Percentiles rank a stretch among this genome's conserved stretches.
Conservation (phyloP, 2,113 vertebrate genomes). For the Corynorhinus townsendii region DNA sequence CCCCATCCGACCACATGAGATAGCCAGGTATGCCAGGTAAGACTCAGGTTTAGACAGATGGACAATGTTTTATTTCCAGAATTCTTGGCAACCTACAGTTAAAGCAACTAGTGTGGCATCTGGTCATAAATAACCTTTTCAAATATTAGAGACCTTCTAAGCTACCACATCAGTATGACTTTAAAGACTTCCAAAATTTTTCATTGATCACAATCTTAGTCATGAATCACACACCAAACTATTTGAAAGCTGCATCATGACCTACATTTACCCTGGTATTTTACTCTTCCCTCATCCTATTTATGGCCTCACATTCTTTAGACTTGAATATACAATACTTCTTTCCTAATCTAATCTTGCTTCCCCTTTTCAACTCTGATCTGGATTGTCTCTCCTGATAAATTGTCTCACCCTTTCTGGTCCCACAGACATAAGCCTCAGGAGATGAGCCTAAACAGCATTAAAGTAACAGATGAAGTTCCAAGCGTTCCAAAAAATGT, state of each 20-base stretch:
- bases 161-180: neutral
- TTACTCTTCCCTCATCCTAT: neutral
- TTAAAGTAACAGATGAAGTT: neutral
- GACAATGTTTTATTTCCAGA: conserved; percentile 5
- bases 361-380: neutral
- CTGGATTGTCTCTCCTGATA: neutral
- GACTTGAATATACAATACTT: neutral
- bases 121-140: neutral
- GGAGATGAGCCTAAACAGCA: neutral
- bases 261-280: neutral
- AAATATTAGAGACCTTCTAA: neutral
- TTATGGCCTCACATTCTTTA: neutral
- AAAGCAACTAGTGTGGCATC: neutral
- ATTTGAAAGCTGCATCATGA: neutral
- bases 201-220: neutral
- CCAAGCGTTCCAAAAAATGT: neutral
- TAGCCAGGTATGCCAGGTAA: neutral
- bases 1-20: neutral
- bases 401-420: neutral
- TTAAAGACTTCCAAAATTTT: neutral
- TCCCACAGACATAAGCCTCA: neutral
- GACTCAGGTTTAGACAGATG: neutral
- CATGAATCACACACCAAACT: neutral
- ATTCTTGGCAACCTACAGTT: neutral
- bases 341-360: neutral